A percentile compares a stretch with the other conserved stretches of the same genome.
Conservation (phyloP, 2,113 vertebrate species). For the Microtus oregoni region DNA sequence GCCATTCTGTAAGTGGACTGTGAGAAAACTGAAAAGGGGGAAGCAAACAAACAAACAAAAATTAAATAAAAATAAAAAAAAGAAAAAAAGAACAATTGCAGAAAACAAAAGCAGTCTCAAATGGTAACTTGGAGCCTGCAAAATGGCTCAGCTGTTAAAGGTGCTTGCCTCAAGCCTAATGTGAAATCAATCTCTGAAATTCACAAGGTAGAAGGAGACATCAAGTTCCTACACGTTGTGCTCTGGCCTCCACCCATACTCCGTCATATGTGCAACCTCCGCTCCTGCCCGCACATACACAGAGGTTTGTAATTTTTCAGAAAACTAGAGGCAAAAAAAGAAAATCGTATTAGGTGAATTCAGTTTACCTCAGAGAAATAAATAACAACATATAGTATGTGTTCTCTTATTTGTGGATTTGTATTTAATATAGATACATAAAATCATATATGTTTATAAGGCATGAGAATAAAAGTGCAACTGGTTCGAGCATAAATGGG, state of each 20-base stretch:
- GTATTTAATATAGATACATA: not conserved
- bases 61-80: too few relatives aligned
- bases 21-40: not conserved
- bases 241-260: not conserved
- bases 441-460: not conserved
- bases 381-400: not conserved
- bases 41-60: not conserved
- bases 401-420: not conserved
- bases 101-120: not conserved
- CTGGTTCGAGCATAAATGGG: not conserved
- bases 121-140: not conserved
- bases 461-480: not conserved
- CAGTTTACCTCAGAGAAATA: not conserved
- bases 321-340: not conserved
- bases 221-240: not conserved
- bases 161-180: not conserved
- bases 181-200: not conserved
- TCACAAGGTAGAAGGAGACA: not conserved
- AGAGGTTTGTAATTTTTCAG: not conserved
- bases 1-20: not conserved
- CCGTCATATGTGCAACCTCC: fast-evolving
- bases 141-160: not conserved
- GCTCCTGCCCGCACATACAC: not conserved
- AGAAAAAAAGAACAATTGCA: not conserved
- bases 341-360: not conserved